Base-by-base conservation (phyloP, 2,888 invertebrate species). In the Alitta virens region DNA sequence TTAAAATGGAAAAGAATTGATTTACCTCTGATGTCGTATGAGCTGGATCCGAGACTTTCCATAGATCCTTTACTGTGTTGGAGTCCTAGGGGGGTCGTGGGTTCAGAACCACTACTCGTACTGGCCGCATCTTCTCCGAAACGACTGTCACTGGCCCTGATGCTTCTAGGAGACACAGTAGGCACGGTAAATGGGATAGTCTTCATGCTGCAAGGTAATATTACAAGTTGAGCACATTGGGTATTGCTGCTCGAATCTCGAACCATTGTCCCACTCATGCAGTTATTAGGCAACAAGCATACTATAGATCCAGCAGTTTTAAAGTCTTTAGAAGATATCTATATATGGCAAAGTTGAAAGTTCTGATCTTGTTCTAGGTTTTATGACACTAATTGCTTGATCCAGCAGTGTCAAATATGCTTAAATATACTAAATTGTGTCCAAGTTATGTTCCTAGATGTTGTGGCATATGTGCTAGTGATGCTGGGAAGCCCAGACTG, bases 131-230 rank as follows among this genome's bases (percentile, higher is more conserved):
- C 60, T 5, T 51, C 60, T 7, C 52, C 43, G 26, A 55, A 54
- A 7, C 40, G 46, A 7, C 38, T 24, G 26, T 52, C 60, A 46
- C 42, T 9, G 27, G 27, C 40, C 21, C 63, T 46, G 21, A 25
- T n/a, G 40, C 56, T 55, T 5, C 60, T 23, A 1, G 25, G 18
- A 12, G 51, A 21, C 9, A 21, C 18, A 24, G 71, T 26, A 52
- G 78, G 78, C 60, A 79, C 78, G 18, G 78, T 78, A 68, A 79
- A 79, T 26, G 78, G 78, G 38, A 79, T 78, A 62, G 75, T 75
- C 61, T 75, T 74, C 71, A 76, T 71, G 63, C 76, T 78, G 72
- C 70, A 75, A 71, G 77, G 78, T 62, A 77, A 72, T 42, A 79
- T 71, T 52, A 77, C 72, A 38, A 78, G 59, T 2, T 50, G 42